These are phyloP conservation scores for Orgyia antiqua DNA, from an alignment of 2,888 invertebrate genomes.

Conservation along the genomic window DNA sequence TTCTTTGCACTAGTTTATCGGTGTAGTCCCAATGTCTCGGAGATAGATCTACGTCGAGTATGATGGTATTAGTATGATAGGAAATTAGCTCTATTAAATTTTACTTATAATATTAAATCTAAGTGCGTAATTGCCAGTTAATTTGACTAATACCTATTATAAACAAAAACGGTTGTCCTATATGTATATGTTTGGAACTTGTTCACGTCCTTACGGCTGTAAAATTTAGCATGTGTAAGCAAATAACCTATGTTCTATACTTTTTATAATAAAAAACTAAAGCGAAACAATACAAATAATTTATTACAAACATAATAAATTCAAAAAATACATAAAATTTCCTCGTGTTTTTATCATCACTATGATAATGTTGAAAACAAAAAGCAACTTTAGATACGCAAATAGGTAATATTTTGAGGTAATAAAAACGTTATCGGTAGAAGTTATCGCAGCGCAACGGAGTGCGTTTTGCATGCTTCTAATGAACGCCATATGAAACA, in stretches of 20 bases:
- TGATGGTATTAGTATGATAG: constrained; percentile 17
- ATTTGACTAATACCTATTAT: constrained; percentile 3
- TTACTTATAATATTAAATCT: no score
- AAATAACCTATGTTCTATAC: no score
- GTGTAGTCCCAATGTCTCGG: constrained; percentile 26
- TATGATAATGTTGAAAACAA: constrained; percentile 32
- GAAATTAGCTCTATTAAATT: constrained; percentile 27
- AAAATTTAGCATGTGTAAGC: no score
- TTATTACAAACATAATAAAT: constrained; percentile 15
- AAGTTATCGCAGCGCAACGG: constrained; percentile 71
- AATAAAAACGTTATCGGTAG: constrained; percentile 68
- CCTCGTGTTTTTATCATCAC: no score
- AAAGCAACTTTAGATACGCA: constrained; percentile 51
- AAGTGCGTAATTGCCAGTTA: no score
- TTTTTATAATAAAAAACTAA: no score
- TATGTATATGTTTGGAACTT: no score
- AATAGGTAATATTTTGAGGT: constrained; percentile 71
- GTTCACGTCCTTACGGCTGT: no score
- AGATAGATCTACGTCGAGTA: constrained; percentile 37
- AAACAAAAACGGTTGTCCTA: no score
- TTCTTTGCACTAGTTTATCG: constrained; percentile 33
- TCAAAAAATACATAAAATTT: constrained; percentile 21
- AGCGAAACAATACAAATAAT: constrained; percentile 20
- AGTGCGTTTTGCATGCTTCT: constrained; percentile 73
- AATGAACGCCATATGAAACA: constrained; percentile 77